Evolutionary conservation across 2,888 invertebrate species (phyloP).

Genomic region (Ichneumoninae sp.): DNA sequence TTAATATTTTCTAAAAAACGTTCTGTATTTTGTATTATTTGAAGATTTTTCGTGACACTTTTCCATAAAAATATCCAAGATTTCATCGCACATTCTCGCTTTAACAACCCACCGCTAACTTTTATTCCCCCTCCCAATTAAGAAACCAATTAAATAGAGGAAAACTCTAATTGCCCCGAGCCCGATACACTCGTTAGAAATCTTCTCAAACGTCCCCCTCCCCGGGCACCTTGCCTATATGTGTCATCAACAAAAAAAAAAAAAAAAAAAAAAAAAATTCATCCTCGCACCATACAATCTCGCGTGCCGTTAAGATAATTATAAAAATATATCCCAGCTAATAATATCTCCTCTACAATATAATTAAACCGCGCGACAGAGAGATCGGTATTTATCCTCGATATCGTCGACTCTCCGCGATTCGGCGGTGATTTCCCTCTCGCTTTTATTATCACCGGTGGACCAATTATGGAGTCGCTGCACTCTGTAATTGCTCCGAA

Average conservation of each 20-base stretch:
- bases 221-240: not conserved
- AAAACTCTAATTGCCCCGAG: constrained; percentile 11
- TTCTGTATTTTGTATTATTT: too few relatives aligned
- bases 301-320: not conserved
- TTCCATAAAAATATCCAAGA: constrained; percentile 19
- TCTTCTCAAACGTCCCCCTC: not conserved
- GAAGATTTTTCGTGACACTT: constrained; percentile 13
- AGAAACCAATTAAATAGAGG: not conserved
- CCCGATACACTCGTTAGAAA: constrained; percentile 12
- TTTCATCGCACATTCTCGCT: not conserved
- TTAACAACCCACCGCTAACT: constrained; percentile 10
- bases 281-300: not conserved
- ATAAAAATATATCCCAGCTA: not conserved
- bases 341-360: not conserved
- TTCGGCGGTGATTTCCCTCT: not conserved
- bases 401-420: not conserved
- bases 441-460: constrained; percentile 18
- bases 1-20: too few relatives aligned
- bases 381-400: not conserved
- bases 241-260: not conserved
- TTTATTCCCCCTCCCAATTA: not conserved
- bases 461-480: constrained; percentile 40
- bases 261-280: not conserved
- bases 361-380: not conserved
- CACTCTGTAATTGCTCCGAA: constrained; percentile 53